These are phyloP conservation scores for Drosophila setosimentum DNA, from an alignment of 2,888 invertebrate genomes.

Conservation along the genomic window DNA sequence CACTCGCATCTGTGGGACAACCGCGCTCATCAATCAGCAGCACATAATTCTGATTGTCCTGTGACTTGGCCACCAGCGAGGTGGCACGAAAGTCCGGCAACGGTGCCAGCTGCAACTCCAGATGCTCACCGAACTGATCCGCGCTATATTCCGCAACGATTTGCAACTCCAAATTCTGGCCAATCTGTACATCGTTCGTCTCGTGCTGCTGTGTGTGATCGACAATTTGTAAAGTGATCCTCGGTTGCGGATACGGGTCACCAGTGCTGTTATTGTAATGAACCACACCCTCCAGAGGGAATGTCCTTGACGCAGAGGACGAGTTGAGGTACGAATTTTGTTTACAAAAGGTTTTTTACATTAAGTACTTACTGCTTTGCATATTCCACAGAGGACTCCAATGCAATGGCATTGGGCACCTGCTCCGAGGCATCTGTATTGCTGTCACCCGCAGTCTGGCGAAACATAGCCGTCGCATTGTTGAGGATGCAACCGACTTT, in stretches of 20 bases:
- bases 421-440: slow-evolving; percentile 64
- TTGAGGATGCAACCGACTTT: slow-evolving; percentile 91
- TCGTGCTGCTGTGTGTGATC: slow-evolving; percentile 87
- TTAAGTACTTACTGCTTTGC: slow-evolving; percentile 85
- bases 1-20: slow-evolving; percentile 90
- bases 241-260: slow-evolving; percentile 65
- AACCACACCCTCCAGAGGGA: slow-evolving; percentile 85
- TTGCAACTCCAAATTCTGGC: slow-evolving; percentile 88
- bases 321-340: neutral
- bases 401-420: slow-evolving; percentile 86
- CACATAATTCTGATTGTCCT: slow-evolving; percentile 90
- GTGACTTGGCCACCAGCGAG: slow-evolving; percentile 92
- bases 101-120: slow-evolving; percentile 83
- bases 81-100: slow-evolving; percentile 91
- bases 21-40: slow-evolving; percentile 90
- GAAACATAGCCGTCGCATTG: slow-evolving; percentile 81
- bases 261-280: slow-evolving; percentile 67
- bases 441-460: slow-evolving; percentile 54
- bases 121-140: slow-evolving; percentile 60
- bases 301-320: slow-evolving; percentile 71
- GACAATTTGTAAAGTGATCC: slow-evolving; percentile 87
- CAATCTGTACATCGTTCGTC: slow-evolving; percentile 89
- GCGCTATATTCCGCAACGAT: slow-evolving; percentile 86
- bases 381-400: slow-evolving; percentile 87
- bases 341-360: neutral